Evolutionary conservation across 2,888 invertebrate genomes (phyloP).

Genomic region (Sarcophaga variegata): DNA sequence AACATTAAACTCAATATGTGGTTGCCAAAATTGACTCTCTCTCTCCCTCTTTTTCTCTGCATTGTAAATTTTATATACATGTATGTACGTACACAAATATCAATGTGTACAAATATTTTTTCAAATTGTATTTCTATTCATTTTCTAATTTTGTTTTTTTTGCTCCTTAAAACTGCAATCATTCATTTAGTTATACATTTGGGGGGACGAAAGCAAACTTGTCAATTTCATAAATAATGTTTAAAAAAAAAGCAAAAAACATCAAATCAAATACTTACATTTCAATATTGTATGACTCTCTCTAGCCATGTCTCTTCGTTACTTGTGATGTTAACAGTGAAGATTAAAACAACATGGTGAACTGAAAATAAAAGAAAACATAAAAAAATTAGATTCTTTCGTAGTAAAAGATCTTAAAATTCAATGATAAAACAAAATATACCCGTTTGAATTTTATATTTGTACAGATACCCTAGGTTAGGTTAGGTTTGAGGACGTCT

Average conservation of each 20-base stretch:
- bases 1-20: no score
- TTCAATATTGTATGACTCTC: neutral
- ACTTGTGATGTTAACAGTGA: neutral
- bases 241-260: slow-evolving; percentile 12
- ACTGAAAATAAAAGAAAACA: no score
- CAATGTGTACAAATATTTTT: neutral
- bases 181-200: neutral
- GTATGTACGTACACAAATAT: neutral
- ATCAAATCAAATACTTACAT: slow-evolving; percentile 20
- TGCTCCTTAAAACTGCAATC: neutral
- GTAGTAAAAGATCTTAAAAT: no score
- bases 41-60: no score
- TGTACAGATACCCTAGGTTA: no score
- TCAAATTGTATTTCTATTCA: neutral
- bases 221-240: slow-evolving; percentile 40
- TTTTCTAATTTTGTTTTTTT: neutral
- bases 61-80: no score
- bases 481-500: no score
- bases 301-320: no score
- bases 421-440: no score
- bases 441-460: no score
- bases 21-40: no score
- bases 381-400: no score
- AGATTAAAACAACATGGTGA: neutral
- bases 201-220: neutral